Base-by-base conservation (phyloP, 2,113 vertebrate species). In the Sprattus sprattus region DNA sequence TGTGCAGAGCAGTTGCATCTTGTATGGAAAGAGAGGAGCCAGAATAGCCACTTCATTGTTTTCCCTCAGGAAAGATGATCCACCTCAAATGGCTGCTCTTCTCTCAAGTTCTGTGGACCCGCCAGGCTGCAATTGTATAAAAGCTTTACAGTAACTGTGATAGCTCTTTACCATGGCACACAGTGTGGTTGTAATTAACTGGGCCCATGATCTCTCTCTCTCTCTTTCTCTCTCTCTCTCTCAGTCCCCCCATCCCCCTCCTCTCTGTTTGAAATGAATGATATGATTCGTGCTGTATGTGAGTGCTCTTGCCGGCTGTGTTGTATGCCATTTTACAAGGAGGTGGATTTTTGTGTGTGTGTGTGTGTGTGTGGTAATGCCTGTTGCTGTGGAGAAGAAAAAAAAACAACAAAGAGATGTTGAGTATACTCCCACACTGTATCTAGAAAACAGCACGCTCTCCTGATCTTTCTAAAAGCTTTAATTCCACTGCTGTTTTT, bases 391-490 rank as follows among this genome's bases (percentile, higher is more conserved):
- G 64, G 7, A 71, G 60, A 64, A 64, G 6, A 71, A 28, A 71
- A 32, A 28, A 32, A 71, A 32, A 0, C 13, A 32, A 28, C 28
- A 32, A 18, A 18, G 64, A 71, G 64, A 71, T 71, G 64, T 32
- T 71, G 64, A 71, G 64, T 71, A 10, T 32, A 39, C 86, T 54
- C 49, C 57, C 81, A 81, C 47, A 78, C 44, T 39, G 60, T 82
- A 85, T 82, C 49, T 45, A 85, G 57, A 82, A 85, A 87, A 83
- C 50, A 49, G 67, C 50, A 52, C 45, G 32, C n/a, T 44, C 50
- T 80, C 85, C 57, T 78, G 57, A 50, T 39, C 64, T 13, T 18
- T 44, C 8, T 3, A 71, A 71, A 71, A 71, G n/a, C 64, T 71
- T 8, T 71, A 28, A 28, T 71, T 71, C 64, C n/a, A 13, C 64